Percentiles rank a stretch among this genome's conserved stretches.
These are phyloP conservation scores for Drosophila fulvimacula DNA, from an alignment of 2,888 invertebrate genomes.

Conservation along the genomic window DNA sequence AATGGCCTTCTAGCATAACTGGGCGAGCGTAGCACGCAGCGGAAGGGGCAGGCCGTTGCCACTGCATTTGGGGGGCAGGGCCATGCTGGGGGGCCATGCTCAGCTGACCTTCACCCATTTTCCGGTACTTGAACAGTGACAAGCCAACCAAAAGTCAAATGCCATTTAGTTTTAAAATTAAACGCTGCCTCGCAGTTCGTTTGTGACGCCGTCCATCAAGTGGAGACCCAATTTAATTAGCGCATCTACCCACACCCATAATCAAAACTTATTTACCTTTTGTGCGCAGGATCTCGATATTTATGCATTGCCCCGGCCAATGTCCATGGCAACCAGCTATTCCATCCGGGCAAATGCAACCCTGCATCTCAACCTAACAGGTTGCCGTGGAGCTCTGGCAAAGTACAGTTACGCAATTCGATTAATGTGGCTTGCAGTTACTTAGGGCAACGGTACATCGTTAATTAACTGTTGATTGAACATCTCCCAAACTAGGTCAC, in stretches of 20 bases:
- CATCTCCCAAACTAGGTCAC: not conserved
- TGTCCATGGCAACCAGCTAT: constrained; percentile 53
- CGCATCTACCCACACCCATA: constrained; percentile 7
- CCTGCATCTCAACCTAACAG: constrained; percentile 33
- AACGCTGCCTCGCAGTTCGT: not conserved
- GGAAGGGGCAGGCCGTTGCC: constrained; percentile 14
- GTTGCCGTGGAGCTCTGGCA: constrained; percentile 10
- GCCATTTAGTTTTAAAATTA: constrained; percentile 29
- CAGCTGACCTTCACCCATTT: constrained; percentile 81
- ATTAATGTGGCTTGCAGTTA: not conserved
- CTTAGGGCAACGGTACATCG: not conserved
- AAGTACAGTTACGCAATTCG: constrained; percentile 36
- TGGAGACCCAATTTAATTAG: constrained; percentile 21
- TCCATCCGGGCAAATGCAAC: constrained; percentile 29
- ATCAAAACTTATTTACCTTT: constrained; percentile 22
- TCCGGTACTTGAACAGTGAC: constrained; percentile 56
- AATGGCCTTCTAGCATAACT: constrained; percentile 56
- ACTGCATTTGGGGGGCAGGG: constrained; percentile 26
- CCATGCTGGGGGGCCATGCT: constrained; percentile 14
- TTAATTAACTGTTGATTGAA: not conserved
- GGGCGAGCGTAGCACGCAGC: not conserved
- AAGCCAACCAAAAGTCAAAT: constrained; percentile 63
- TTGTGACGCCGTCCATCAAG: not conserved
- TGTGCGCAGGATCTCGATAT: constrained; percentile 51
- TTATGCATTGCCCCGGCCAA: constrained; percentile 32